Evolutionary conservation across 2,888 invertebrate genomes (phyloP).

Genomic region (Lathronympha strigana): DNA sequence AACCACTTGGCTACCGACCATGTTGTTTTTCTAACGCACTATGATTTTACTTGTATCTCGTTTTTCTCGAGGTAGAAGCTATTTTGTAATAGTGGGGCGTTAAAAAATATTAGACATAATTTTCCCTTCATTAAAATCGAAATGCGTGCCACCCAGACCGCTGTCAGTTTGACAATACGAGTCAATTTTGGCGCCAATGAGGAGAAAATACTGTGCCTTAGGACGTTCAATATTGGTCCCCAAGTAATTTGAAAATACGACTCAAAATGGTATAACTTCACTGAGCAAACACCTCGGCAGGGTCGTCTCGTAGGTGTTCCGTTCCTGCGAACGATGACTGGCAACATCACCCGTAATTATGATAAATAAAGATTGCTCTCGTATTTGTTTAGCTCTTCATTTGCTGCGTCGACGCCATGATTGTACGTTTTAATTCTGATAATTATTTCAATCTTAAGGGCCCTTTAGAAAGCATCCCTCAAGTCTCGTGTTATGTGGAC

Average conservation of each 20-base stretch:
- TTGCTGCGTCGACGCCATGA: conserved; percentile 62
- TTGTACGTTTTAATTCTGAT: conserved; percentile 50
- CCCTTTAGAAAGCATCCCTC: conserved; percentile 34
- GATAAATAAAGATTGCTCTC: conserved; percentile 75
- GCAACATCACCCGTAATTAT: conserved; percentile 72
- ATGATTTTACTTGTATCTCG: conserved; percentile 61
- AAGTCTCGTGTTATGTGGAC: conserved; percentile 40
- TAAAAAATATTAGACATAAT: conserved; percentile 38
- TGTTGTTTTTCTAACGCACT: conserved; percentile 45
- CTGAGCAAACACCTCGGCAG: conserved; percentile 34
- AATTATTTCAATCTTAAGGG: conserved; percentile 38
- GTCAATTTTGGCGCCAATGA: conserved; percentile 77
- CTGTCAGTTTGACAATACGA: conserved; percentile 74
- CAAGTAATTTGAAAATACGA: conserved; percentile 44
- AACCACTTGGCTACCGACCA: conserved; percentile 59
- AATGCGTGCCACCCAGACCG: conserved; percentile 72
- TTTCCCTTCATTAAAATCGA: conserved; percentile 55
- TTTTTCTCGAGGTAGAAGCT: conserved; percentile 41
- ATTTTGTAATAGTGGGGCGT: conserved; percentile 11
- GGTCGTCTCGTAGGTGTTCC: conserved; percentile 75
- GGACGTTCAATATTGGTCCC: conserved; percentile 4
- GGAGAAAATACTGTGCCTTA: conserved; percentile 32
- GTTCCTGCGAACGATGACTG: conserved; percentile 78
- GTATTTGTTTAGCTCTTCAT: conserved; percentile 82
- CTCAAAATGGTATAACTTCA: conserved; percentile 46